Conservation (phyloP, 1,140 invertebrate genomes). For the Rhyacophila brunnea region DNA sequence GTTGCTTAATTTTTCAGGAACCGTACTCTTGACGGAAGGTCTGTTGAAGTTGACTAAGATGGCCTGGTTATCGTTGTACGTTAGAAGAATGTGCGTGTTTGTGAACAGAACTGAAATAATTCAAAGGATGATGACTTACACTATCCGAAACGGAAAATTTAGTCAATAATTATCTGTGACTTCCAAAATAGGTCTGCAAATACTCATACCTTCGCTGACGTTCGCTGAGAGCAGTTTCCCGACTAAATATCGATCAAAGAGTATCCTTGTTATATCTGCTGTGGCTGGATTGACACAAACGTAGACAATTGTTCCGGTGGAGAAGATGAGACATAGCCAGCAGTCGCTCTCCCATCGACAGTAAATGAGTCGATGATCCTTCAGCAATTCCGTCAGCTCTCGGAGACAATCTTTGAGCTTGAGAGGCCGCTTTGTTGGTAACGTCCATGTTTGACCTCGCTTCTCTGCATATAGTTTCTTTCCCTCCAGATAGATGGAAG, state of each 20-base stretch:
- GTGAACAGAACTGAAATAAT: constrained; percentile 28
- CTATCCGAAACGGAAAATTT: neutral
- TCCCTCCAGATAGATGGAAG: constrained; percentile 24
- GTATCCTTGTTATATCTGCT: constrained; percentile 19
- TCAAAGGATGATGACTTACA: neutral
- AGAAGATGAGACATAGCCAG: constrained; percentile 26
- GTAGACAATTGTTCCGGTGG: constrained; percentile 21
- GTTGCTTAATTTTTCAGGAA: constrained; percentile 28
- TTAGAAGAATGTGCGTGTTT: constrained; percentile 29
- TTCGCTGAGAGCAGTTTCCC: constrained; percentile 28
- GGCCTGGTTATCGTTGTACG: constrained; percentile 31
- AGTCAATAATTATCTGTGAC: neutral
- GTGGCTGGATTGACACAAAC: constrained; percentile 19
- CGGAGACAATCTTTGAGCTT: constrained; percentile 16
- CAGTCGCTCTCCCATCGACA: constrained; percentile 18
- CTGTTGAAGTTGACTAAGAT: constrained; percentile 32
- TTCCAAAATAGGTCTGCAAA: neutral
- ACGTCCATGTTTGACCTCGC: constrained; percentile 21
- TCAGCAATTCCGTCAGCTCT: constrained; percentile 25
- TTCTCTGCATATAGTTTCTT: constrained; percentile 23
- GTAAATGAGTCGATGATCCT: constrained; percentile 14
- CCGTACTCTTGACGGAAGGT: constrained; percentile 21
- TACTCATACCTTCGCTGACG: constrained; percentile 28
- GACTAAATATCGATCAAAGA: constrained; percentile 31
- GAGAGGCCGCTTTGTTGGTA: neutral